phyloP scores from a whole-genome alignment of 2,888 invertebrate genomes.

The Arge pagana region DNA sequence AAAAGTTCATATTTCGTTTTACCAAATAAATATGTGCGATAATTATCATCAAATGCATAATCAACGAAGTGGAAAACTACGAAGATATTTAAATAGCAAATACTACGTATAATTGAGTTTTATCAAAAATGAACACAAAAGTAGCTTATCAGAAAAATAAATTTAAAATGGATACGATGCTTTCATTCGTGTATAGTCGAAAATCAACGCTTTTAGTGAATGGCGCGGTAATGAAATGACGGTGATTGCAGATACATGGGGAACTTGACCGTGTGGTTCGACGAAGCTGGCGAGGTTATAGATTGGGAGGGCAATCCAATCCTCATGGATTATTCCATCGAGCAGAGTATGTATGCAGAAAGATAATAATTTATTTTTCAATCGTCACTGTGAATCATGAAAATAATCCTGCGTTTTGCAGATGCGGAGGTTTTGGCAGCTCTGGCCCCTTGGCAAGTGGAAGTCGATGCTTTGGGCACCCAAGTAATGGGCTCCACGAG shows the following conservation, averaged over 20 bases:
- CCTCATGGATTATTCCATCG: slow-evolving; percentile 66
- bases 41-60: too few species aligned
- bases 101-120: too few species aligned
- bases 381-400: neutral
- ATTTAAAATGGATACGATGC: slow-evolving; percentile 50
- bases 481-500: slow-evolving; percentile 65
- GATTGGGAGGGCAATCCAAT: slow-evolving; percentile 76
- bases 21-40: too few species aligned
- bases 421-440: slow-evolving; percentile 66
- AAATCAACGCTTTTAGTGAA: too few species aligned
- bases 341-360: slow-evolving; percentile 63
- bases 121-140: too few species aligned
- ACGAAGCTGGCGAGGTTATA: slow-evolving; percentile 68
- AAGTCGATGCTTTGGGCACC: slow-evolving; percentile 63
- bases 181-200: too few species aligned
- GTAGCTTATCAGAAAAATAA: slow-evolving; percentile 46
- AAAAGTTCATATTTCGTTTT: too few species aligned
- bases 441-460: slow-evolving; percentile 65
- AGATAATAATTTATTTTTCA: neutral
- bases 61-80: too few species aligned
- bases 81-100: too few species aligned
- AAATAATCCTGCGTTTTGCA: slow-evolving; percentile 42
- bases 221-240: too few species aligned
- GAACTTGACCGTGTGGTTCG: slow-evolving; percentile 72
- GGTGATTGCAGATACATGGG: slow-evolving; percentile 72